These are phyloP conservation scores for Polydrusus pterygomalis DNA, from an alignment of 2,888 invertebrate genomes.

Conservation along the genomic window DNA sequence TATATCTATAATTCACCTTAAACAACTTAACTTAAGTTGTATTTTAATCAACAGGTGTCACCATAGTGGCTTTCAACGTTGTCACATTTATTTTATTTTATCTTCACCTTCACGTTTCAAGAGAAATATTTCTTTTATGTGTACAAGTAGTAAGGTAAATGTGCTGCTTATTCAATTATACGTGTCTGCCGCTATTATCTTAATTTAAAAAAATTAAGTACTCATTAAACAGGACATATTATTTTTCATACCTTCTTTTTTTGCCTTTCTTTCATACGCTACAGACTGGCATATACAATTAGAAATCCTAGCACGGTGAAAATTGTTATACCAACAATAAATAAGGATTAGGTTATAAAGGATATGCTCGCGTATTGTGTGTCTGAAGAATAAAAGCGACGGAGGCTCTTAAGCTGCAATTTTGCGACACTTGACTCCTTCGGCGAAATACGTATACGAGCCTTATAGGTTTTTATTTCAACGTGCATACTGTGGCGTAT, in stretches of 20 bases:
- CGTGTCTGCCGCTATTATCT: too few relatives aligned
- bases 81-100: too few relatives aligned
- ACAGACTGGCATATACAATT: slow-evolving; percentile 25
- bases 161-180: too few relatives aligned
- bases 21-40: too few relatives aligned
- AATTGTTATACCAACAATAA: slow-evolving; percentile 56
- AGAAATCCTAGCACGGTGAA: slow-evolving; percentile 47
- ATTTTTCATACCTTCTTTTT: slow-evolving; percentile 2
- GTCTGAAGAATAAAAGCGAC: slow-evolving; percentile 44
- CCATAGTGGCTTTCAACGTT: too few relatives aligned
- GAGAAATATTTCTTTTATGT: too few relatives aligned
- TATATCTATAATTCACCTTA: too few relatives aligned
- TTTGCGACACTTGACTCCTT: slow-evolving; percentile 23
- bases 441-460: slow-evolving; percentile 7
- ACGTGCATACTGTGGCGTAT: background rate
- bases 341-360: slow-evolving; percentile 60
- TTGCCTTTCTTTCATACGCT: background rate
- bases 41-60: too few relatives aligned
- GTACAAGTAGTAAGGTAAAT: too few relatives aligned
- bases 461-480: slow-evolving; percentile 21
- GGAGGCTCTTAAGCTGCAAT: slow-evolving; percentile 38
- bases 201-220: too few relatives aligned
- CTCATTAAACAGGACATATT: too few relatives aligned
- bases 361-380: slow-evolving; percentile 57
- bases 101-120: too few relatives aligned